These are phyloP conservation scores for Archips xylosteana DNA, from an alignment of 2,888 invertebrate species.

Conservation along the genomic window DNA sequence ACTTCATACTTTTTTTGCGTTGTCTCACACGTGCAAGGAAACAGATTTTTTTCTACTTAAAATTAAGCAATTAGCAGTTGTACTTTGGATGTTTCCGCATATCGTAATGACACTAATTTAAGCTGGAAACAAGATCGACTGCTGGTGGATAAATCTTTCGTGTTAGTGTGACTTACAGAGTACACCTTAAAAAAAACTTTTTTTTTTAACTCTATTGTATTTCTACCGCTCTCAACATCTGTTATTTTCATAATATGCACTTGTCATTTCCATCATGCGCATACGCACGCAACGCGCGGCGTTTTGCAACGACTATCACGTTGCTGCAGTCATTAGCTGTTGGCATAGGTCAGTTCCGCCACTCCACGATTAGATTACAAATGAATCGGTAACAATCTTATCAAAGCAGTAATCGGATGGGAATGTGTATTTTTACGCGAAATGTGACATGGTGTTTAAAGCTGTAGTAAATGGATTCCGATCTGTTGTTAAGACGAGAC, in stretches of 20 bases:
- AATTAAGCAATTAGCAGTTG: too few species aligned
- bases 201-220: not conserved
- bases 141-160: too few species aligned
- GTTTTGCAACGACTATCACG: constrained; percentile 62
- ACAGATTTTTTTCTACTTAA: too few species aligned
- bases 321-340: constrained; percentile 66
- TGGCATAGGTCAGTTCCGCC: constrained; percentile 79
- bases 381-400: constrained; percentile 39
- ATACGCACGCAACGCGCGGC: constrained; percentile 46
- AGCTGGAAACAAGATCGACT: too few species aligned
- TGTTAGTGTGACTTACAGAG: too few species aligned
- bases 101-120: too few species aligned
- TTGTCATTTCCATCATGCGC: constrained; percentile 1
- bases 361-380: constrained; percentile 74
- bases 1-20: not conserved
- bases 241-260: constrained; percentile 29
- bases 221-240: not conserved
- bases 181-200: too few species aligned
- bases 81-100: too few species aligned
- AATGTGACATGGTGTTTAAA: not conserved
- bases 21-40: not conserved
- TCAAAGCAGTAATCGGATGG: constrained; percentile 8
- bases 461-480: not conserved
- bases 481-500: too few species aligned
- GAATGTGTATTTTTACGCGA: not conserved